Conservation (phyloP, 2,888 invertebrate species). For the Baccha elongata region DNA sequence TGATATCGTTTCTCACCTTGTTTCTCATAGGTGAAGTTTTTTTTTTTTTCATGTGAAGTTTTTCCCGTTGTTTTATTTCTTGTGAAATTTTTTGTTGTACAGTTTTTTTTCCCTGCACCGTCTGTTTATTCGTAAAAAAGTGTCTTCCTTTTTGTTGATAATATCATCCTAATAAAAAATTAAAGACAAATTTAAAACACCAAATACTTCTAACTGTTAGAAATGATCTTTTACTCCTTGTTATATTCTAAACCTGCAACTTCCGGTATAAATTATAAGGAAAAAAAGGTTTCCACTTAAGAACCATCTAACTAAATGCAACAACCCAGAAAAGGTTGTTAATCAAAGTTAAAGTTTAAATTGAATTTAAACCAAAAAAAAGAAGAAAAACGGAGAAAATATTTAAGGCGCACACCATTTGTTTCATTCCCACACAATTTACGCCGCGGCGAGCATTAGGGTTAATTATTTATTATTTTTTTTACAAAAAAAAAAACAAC, state of each 20-base stretch:
- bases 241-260: neutral
- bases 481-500: slow-evolving; percentile 19
- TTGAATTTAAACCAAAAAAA: slow-evolving; percentile 19
- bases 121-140: too few species aligned
- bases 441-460: slow-evolving; percentile 64
- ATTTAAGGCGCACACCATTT: slow-evolving; percentile 43
- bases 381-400: neutral
- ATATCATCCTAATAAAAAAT: too few species aligned
- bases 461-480: slow-evolving; percentile 62
- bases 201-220: too few species aligned
- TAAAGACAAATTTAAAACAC: too few species aligned
- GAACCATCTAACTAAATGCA: slow-evolving; percentile 12
- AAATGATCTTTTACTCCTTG: too few species aligned
- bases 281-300: neutral
- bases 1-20: too few species aligned
- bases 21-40: too few species aligned
- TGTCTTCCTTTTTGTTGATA: too few species aligned
- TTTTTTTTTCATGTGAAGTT: too few species aligned
- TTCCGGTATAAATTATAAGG: neutral
- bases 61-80: too few species aligned
- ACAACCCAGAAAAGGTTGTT: slow-evolving; percentile 35
- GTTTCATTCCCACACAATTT: slow-evolving; percentile 69
- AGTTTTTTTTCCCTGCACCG: too few species aligned
- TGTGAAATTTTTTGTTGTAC: too few species aligned
- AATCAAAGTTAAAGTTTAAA: slow-evolving; percentile 59